Conservation (phyloP, 92 coral and sea anemone species). For the Heliopora coerulea region DNA sequence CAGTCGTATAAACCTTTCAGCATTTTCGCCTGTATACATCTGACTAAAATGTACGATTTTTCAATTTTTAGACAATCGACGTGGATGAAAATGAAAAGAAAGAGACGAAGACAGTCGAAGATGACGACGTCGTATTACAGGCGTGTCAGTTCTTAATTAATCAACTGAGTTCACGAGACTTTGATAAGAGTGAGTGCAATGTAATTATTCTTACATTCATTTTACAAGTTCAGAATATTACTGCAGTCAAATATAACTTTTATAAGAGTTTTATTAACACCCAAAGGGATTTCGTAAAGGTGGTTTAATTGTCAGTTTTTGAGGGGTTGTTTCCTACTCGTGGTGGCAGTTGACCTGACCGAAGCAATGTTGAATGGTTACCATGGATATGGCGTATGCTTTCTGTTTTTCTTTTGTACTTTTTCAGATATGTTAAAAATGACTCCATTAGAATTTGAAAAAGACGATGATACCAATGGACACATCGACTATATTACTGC, state of each 20-base stretch:
- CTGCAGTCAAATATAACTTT: no score
- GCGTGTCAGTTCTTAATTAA: slow-evolving; percentile 41
- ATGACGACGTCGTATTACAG: slow-evolving; percentile 47
- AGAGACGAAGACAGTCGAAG: slow-evolving; percentile 28
- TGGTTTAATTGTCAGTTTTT: no score
- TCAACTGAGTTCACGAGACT: slow-evolving; percentile 14
- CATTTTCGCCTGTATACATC: no score
- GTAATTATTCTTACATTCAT: no score
- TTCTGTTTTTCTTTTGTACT: neutral
- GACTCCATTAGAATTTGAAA: slow-evolving; percentile 77
- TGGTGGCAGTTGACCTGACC: no score
- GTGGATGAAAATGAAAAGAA: slow-evolving; percentile 47
- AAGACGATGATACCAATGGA: slow-evolving; percentile 92
- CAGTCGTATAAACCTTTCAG: no score
- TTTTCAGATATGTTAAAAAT: slow-evolving; percentile 47
- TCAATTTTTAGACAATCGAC: slow-evolving; percentile 42
- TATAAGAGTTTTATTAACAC: no score
- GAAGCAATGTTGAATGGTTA: no score
- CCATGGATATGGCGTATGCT: neutral
- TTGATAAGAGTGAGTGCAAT: slow-evolving; percentile 44
- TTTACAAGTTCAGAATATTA: no score
- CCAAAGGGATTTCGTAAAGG: no score
- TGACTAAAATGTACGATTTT: no score
- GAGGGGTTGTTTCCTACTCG: no score
- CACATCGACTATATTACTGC: slow-evolving; percentile 94